These are phyloP conservation scores for Apis dorsata DNA, from an alignment of 1,140 invertebrate species.

Conservation along the genomic window DNA sequence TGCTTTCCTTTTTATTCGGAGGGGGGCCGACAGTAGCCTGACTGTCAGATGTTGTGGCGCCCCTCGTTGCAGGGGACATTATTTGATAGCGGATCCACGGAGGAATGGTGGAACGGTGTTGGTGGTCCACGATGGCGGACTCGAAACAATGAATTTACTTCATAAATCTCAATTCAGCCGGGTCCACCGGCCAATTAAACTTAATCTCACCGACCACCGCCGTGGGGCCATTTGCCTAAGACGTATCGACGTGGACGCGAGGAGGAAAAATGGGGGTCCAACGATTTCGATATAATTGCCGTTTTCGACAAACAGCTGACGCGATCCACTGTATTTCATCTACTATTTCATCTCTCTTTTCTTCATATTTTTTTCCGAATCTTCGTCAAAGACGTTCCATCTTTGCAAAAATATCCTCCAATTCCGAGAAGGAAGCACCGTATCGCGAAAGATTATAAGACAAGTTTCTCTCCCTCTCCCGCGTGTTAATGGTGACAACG, in stretches of 20 bases:
- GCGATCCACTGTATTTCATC: background rate
- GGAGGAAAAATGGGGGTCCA: constrained; percentile 11
- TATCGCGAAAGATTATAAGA: too few relatives aligned
- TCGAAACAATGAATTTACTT: constrained; percentile 80
- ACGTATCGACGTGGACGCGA: constrained; percentile 55
- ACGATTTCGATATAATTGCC: constrained; percentile 40
- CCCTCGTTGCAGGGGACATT: constrained; percentile 74
- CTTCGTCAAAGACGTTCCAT: too few relatives aligned
- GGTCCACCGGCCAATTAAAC: constrained; percentile 77
- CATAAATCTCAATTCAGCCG: constrained; percentile 79
- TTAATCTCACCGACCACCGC: constrained; percentile 74
- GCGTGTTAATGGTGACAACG: background rate
- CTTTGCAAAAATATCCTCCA: too few relatives aligned
- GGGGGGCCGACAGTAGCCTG: constrained; percentile 62
- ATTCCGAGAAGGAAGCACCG: too few relatives aligned
- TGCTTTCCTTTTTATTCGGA: constrained; percentile 56
- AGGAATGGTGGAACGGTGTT: constrained; percentile 61
- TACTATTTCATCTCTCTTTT: too few relatives aligned
- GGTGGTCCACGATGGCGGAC: constrained; percentile 74
- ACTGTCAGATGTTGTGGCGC: constrained; percentile 69
- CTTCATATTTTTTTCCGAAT: too few relatives aligned
- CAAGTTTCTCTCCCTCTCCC: background rate
- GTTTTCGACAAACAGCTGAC: constrained; percentile 30
- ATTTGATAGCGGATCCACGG: constrained; percentile 71
- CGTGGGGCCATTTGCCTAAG: constrained; percentile 72